Conservation (phyloP, 92 coral and sea anemone genomes). For the Zoanthus sociatus region DNA sequence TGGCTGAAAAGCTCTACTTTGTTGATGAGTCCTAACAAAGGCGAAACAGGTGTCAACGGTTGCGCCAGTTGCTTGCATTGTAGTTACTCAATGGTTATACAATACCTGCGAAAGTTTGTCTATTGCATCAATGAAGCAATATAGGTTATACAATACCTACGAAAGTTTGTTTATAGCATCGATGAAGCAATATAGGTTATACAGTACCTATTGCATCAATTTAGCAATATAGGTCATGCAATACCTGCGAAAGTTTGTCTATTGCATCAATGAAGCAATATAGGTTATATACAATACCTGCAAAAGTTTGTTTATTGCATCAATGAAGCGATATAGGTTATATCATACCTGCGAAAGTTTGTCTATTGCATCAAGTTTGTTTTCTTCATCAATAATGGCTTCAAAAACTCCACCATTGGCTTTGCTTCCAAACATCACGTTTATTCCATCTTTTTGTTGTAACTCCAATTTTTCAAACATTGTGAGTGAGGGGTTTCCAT, state of each 20-base stretch:
- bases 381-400: constrained; percentile 66
- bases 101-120: constrained; percentile 87
- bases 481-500: constrained; percentile 80
- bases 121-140: background rate
- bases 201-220: constrained; percentile 29
- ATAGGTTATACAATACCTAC: constrained; percentile 54
- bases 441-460: constrained; percentile 32
- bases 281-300: constrained; percentile 56
- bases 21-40: too few relatives aligned
- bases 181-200: background rate
- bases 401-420: constrained; percentile 60
- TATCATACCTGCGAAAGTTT: constrained; percentile 81
- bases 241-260: constrained; percentile 86
- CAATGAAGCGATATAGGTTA: background rate
- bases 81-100: too few relatives aligned
- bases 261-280: background rate
- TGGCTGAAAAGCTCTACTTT: too few relatives aligned
- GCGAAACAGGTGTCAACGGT: too few relatives aligned
- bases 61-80: too few relatives aligned
- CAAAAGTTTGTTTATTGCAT: constrained; percentile 72
- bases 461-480: constrained; percentile 73
- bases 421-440: constrained; percentile 54
- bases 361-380: constrained; percentile 65
- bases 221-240: background rate
- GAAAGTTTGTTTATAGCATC: constrained; percentile 72